Conservation (phyloP, 2,797 vertebrate species). For the Austrolebias charrua region DNA sequence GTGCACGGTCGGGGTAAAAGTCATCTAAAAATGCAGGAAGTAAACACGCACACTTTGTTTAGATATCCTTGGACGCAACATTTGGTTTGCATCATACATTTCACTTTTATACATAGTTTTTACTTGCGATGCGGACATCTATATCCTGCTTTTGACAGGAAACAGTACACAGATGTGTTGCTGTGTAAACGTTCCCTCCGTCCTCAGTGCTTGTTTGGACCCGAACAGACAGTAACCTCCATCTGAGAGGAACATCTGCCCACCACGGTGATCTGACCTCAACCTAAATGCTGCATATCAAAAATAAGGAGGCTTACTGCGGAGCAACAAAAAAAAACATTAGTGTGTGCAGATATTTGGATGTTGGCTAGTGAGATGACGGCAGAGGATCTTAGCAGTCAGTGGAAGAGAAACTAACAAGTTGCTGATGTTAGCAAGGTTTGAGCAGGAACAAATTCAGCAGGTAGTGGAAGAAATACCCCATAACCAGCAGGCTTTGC, state of each 20-base stretch:
- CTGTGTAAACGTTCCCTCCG: slow-evolving; percentile 59
- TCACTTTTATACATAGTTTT: slow-evolving; percentile 49
- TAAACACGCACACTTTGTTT: slow-evolving; percentile 71
- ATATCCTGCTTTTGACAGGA: slow-evolving; percentile 69
- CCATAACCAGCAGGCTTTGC: slow-evolving; percentile 52
- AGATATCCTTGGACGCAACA: slow-evolving; percentile 66
- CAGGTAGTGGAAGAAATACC: slow-evolving; percentile 50
- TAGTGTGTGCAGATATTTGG: slow-evolving; percentile 41
- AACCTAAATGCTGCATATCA: slow-evolving; percentile 51
- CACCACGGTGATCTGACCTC: slow-evolving; percentile 54
- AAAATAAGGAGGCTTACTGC: slow-evolving; percentile 51
- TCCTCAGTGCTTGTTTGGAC: slow-evolving; percentile 58
- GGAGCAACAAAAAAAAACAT: not conserved
- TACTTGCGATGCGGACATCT: slow-evolving; percentile 39
- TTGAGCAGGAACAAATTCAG: slow-evolving; percentile 59
- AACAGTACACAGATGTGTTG: slow-evolving; percentile 75
- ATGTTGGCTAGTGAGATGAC: slow-evolving; percentile 58
- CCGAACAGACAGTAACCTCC: slow-evolving; percentile 54
- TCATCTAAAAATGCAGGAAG: slow-evolving; percentile 49
- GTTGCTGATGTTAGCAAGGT: slow-evolving; percentile 70
- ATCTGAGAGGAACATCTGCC: slow-evolving; percentile 73
- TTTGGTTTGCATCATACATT: slow-evolving; percentile 70
- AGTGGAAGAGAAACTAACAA: slow-evolving; percentile 69
- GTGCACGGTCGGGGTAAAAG: slow-evolving; percentile 36
- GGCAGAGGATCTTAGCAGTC: slow-evolving; percentile 60